Conservation (phyloP, 2,888 invertebrate species). For the Crossocerus cetratus region DNA sequence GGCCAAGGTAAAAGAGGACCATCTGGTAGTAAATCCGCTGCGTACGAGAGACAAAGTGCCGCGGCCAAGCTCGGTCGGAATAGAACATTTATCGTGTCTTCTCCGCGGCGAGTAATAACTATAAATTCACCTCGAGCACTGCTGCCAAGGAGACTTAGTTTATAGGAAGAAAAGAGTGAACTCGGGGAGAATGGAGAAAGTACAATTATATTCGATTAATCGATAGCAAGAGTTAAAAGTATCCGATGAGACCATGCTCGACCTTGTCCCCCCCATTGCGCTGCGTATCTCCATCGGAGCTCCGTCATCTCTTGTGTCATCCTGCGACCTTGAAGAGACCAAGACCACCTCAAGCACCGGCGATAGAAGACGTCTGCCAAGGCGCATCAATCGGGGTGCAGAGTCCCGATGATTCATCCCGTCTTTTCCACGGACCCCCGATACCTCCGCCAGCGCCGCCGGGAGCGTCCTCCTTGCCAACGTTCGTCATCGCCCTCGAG, state of each 20-base stretch:
- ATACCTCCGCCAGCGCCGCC: slow-evolving; percentile 24
- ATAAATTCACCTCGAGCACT: slow-evolving; percentile 25
- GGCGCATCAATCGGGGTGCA: slow-evolving; percentile 9
- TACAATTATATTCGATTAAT: no score
- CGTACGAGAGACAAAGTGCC: slow-evolving; percentile 33
- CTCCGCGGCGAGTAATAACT: not conserved
- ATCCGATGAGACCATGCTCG: no score
- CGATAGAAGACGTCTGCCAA: slow-evolving; percentile 33
- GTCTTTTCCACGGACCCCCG: slow-evolving; percentile 36
- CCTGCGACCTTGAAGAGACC: slow-evolving; percentile 47
- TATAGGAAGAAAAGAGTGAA: no score
- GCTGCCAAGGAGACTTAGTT: not conserved
- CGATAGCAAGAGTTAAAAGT: no score
- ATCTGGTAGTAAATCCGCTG: slow-evolving; percentile 15
- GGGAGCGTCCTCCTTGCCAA: slow-evolving; percentile 3
- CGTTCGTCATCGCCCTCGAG: slow-evolving; percentile 13
- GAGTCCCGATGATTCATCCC: slow-evolving; percentile 48
- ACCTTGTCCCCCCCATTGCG: not conserved
- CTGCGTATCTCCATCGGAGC: not conserved
- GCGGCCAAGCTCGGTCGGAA: slow-evolving; percentile 24
- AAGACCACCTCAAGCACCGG: slow-evolving; percentile 44
- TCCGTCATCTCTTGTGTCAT: not conserved
- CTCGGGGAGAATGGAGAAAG: no score
- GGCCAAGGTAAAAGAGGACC: slow-evolving; percentile 6
- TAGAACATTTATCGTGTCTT: slow-evolving; percentile 34